Conservation (phyloP, 2,888 invertebrate genomes). For the Aphodius granarius region DNA sequence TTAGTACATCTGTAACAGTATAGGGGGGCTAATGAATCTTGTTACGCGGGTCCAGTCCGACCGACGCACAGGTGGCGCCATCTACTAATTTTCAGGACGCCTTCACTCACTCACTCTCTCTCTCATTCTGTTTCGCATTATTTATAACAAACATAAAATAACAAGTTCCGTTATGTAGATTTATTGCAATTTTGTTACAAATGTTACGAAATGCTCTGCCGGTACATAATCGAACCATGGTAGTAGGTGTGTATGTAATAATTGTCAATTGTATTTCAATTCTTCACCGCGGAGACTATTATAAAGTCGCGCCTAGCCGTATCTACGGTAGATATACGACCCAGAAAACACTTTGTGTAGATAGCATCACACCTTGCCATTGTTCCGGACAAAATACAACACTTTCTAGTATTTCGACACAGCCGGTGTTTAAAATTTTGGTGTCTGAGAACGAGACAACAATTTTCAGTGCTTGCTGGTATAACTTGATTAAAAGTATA, state of each 20-base stretch:
- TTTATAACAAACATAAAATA: too few relatives aligned
- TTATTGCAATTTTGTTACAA: background rate
- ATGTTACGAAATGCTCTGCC: background rate
- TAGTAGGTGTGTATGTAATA: slow-evolving; percentile 5
- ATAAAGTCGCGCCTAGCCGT: background rate
- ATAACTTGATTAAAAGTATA: too few relatives aligned
- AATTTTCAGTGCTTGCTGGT: too few relatives aligned
- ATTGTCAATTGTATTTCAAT: slow-evolving; percentile 20
- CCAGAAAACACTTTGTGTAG: background rate
- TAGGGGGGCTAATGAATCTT: slow-evolving; percentile 42
- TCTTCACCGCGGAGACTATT: background rate
- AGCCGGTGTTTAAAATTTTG: background rate
- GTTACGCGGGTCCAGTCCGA: slow-evolving; percentile 32
- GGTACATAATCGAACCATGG: background rate
- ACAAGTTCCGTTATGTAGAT: background rate
- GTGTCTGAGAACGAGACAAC: too few relatives aligned
- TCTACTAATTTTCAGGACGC: background rate
- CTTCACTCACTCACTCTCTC: background rate
- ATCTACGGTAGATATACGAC: background rate
- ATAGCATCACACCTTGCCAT: background rate
- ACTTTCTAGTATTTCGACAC: background rate
- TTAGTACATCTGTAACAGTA: slow-evolving; percentile 38
- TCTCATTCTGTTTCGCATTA: background rate
- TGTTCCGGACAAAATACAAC: background rate
- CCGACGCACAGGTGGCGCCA: slow-evolving; percentile 37